Evolutionary conservation across 2,888 invertebrate species (phyloP).

Genomic region (Microdon myrmicae): DNA sequence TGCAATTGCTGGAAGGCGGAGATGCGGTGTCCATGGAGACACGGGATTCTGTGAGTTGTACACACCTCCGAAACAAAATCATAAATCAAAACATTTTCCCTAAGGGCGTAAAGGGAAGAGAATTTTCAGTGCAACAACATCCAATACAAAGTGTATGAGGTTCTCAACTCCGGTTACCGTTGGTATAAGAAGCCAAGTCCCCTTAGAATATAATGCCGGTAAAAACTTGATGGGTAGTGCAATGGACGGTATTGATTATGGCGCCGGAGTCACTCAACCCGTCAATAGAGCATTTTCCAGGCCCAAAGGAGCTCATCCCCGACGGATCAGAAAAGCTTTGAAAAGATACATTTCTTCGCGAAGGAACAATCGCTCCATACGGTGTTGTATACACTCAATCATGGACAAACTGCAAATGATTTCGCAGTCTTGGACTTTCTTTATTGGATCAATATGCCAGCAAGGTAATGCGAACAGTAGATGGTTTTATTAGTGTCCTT

Average conservation of each 20-base stretch:
- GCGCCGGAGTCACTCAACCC: conserved; percentile 33
- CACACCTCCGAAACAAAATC: conserved; percentile 21
- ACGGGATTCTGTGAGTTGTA: conserved; percentile 21
- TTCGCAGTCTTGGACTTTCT: conserved; percentile 64
- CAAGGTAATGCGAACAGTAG: conserved; percentile 61
- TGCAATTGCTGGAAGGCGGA: not conserved
- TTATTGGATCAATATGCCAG: conserved; percentile 67
- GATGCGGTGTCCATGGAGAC: conserved; percentile 36
- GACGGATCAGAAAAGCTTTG: conserved; percentile 7
- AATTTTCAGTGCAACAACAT: conserved; percentile 36
- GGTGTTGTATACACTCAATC: conserved; percentile 7
- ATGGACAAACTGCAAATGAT: conserved; percentile 57
- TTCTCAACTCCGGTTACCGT: conserved; percentile 17
- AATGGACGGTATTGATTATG: conserved; percentile 47
- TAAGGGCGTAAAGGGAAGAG: conserved; percentile 20
- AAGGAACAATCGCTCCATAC: conserved; percentile 40
- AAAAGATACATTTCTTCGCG: conserved; percentile 33
- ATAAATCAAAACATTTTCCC: conserved; percentile 56
- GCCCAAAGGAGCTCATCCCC: conserved; percentile 2
- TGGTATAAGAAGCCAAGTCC: conserved; percentile 24
- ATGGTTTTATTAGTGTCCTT: conserved; percentile 3
- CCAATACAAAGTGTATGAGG: conserved; percentile 8
- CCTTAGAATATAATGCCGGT: conserved; percentile 21
- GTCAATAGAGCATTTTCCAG: conserved; percentile 17
- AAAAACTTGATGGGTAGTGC: conserved; percentile 22